Conservation (phyloP, 2,888 invertebrate species). For the Orthosia cruda region DNA sequence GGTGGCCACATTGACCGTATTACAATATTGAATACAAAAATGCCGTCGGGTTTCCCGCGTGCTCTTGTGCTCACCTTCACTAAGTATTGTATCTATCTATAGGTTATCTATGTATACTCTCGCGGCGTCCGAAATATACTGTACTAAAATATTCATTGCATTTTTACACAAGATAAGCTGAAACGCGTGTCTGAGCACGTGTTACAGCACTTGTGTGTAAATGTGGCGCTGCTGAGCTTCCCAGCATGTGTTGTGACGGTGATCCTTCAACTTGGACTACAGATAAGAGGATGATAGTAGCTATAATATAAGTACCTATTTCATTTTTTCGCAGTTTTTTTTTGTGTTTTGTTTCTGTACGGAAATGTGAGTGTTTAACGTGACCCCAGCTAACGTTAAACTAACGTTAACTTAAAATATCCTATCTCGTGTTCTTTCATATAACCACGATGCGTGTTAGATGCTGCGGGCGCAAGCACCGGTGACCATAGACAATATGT, state of each 20-base stretch:
- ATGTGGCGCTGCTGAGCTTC: slow-evolving; percentile 16
- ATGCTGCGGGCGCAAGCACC: not conserved
- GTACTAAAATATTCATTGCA: slow-evolving; percentile 45
- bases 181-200: slow-evolving; percentile 42
- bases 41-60: slow-evolving; percentile 51
- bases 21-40: slow-evolving; percentile 51
- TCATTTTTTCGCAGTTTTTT: not conserved
- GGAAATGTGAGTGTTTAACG: slow-evolving; percentile 45
- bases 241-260: slow-evolving; percentile 9
- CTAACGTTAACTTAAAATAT: slow-evolving; percentile 27
- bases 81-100: slow-evolving; percentile 47
- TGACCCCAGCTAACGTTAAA: slow-evolving; percentile 34
- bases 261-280: slow-evolving; percentile 50
- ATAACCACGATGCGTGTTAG: not conserved
- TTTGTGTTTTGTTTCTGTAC: slow-evolving; percentile 3
- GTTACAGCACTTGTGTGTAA: slow-evolving; percentile 32
- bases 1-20: slow-evolving; percentile 44
- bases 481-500: not conserved
- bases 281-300: slow-evolving; percentile 48
- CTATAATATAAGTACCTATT: not conserved
- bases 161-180: slow-evolving; percentile 40
- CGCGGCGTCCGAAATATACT: slow-evolving; percentile 38
- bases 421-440: not conserved
- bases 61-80: slow-evolving; percentile 63
- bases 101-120: slow-evolving; percentile 14